phyloP scores from a whole-genome alignment of 2,797 vertebrate species.

The Rhinella marina region DNA sequence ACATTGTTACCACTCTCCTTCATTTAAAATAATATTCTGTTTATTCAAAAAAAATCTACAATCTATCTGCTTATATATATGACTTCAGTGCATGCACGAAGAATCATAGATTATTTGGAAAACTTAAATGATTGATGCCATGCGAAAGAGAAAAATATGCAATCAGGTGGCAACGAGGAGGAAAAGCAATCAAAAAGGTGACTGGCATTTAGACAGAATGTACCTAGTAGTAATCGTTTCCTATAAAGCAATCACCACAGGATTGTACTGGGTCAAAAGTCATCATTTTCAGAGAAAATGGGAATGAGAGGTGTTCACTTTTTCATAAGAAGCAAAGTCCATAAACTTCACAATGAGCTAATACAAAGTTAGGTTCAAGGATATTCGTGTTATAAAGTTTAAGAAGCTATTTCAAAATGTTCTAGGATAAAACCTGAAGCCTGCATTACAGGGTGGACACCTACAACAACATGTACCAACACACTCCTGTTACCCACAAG shows the following conservation, averaged over 20 bases:
- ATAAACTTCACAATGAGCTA: conserved; percentile 1
- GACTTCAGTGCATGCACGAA: background rate
- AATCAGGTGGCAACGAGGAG: conserved; percentile 19
- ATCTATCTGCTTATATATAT: background rate
- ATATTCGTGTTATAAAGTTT: background rate
- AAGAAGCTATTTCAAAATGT: background rate
- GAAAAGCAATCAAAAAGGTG: conserved; percentile 55
- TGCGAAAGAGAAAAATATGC: conserved; percentile 18
- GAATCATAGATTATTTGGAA: conserved; percentile 27
- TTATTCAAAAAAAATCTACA: background rate
- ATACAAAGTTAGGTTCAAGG: background rate
- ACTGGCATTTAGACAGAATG: conserved; percentile 39
- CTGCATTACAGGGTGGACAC: too few species aligned
- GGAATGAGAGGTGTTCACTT: background rate
- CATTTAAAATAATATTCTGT: background rate
- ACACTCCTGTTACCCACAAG: too few species aligned
- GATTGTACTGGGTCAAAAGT: conserved; percentile 41
- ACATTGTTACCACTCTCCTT: background rate
- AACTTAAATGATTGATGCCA: conserved; percentile 30
- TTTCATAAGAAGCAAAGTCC: background rate
- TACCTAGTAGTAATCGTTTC: conserved; percentile 48
- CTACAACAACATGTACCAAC: too few species aligned
- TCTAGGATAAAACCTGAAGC: background rate
- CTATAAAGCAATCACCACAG: conserved; percentile 53
- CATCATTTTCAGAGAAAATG: conserved; percentile 27